phyloP scores from a whole-genome alignment of 1,140 invertebrate species.

The Bombus picipes region DNA sequence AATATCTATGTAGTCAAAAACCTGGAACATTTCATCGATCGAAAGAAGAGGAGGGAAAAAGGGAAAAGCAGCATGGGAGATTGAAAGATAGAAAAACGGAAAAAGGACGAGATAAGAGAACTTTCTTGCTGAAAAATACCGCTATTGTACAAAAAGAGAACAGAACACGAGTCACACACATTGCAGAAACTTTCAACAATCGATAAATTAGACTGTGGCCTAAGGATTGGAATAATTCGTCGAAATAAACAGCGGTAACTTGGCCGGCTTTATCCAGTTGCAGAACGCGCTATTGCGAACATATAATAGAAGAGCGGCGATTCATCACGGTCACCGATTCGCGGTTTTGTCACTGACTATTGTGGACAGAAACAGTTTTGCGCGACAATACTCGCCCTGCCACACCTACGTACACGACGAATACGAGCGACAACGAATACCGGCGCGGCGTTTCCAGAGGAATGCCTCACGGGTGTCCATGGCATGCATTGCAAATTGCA shows the following conservation, averaged over 20 bases:
- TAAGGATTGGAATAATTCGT: background rate
- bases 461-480: conserved; percentile 44
- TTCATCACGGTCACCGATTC: conserved; percentile 42
- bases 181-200: background rate
- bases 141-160: no score
- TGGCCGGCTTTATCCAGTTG: background rate
- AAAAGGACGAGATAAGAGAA: background rate
- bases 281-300: background rate
- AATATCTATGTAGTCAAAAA: no score
- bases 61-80: no score
- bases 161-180: background rate
- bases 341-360: conserved; percentile 48
- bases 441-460: conserved; percentile 31
- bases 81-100: background rate
- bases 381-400: conserved; percentile 46
- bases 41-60: no score
- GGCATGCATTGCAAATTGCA: conserved; percentile 53
- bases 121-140: no score
- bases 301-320: conserved; percentile 28
- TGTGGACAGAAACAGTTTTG: conserved; percentile 48
- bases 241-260: background rate
- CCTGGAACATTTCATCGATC: no score
- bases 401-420: conserved; percentile 40
- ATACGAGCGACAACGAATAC: conserved; percentile 21
- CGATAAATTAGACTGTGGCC: background rate